Base-by-base conservation (phyloP, 2,797 vertebrate species). In the Masticophis lateralis region DNA sequence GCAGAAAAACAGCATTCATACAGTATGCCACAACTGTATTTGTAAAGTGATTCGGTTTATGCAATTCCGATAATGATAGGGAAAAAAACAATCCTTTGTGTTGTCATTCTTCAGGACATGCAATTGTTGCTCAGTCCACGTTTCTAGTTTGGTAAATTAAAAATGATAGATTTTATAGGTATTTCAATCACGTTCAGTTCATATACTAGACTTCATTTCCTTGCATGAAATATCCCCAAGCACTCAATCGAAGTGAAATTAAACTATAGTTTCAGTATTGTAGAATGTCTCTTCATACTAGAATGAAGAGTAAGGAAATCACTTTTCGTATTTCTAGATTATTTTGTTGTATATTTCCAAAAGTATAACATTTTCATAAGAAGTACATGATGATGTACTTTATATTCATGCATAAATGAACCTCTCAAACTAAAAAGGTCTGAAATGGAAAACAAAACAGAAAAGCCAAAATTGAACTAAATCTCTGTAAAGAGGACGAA, bases 321-420 rank as follows among this genome's bases (percentile, higher is more conserved):
- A 0, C 0, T 55, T 56, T 69, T n/a, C 87, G 59, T 69, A 25
- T 92, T 61, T 95, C 92, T 94, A 63, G 57, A 88, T 20, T 94
- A 94, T 90, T 22, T 94, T 94, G 92, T 69, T 94, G 37, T 32
- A 86, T 32, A 93, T 95, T 88, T 93, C 43, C n/a, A 93, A 93
- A 94, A 91, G 61, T 95, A 88, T 88, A 93, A 60, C 55, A 89
- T 59, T 93, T 96, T 86, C 53, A 59, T 90, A 95, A 89, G 83
- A 94, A 92, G 90, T 94, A 59, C 27, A 47, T 93, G 87, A 83
- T 14, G 87, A 87, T 94, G 93, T 92, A 93, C 69, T 94, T 95
- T 95, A 87, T 94, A 87, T 94, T 94, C 91, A 91, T 92, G 37
- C 83, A 90, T 16, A 83, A 88, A 69, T 51, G 47, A 87, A 83